Evolutionary conservation across 92 coral and sea anemone species (phyloP).

Genomic region (Paragorgia papillata): DNA sequence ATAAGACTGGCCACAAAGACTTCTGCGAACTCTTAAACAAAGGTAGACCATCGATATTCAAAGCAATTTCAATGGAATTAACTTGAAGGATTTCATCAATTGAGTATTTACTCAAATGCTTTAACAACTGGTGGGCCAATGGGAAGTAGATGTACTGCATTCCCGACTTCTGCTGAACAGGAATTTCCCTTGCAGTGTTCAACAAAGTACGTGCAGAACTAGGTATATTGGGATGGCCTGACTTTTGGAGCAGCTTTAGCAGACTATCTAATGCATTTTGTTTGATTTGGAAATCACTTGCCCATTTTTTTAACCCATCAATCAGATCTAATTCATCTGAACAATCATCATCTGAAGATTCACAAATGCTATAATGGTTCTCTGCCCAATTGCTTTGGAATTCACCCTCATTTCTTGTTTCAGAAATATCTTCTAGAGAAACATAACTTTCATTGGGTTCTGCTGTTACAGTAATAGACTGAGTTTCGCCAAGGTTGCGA

Average conservation of each 20-base stretch:
- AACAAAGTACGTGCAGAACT: not conserved
- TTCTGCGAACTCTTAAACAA: not conserved
- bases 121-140: not conserved
- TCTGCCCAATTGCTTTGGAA: not conserved
- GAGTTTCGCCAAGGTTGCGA: no score
- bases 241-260: not conserved
- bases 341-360: not conserved
- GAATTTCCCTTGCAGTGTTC: not conserved
- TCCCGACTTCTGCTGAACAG: not conserved
- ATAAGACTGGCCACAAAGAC: not conserved
- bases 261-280: conserved; percentile 13
- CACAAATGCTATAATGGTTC: not conserved
- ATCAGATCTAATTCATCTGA: not conserved
- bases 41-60: not conserved
- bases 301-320: not conserved
- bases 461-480: no score
- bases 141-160: conserved; percentile 1
- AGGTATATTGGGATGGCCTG: conserved; percentile 1
- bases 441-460: not conserved
- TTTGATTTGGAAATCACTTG: not conserved
- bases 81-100: not conserved
- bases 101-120: not conserved
- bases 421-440: not conserved
- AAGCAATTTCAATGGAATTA: not conserved
- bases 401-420: not conserved